Conservation (phyloP, 2,113 vertebrate genomes). For the Chamaetylas fuelleborni region DNA sequence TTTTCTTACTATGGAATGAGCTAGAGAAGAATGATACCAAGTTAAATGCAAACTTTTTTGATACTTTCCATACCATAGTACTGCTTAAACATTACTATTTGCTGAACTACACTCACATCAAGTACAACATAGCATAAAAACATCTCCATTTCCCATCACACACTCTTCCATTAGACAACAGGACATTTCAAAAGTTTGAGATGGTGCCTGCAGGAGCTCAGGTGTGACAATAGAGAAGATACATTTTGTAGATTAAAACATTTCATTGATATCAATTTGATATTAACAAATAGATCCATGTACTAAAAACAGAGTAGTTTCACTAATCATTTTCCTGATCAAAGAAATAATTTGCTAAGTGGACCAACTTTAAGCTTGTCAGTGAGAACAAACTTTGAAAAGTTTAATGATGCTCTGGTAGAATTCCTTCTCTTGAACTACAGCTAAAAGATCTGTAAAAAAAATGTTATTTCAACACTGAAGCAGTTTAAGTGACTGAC, state of each 20-base stretch:
- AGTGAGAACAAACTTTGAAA: slow-evolving; percentile 68
- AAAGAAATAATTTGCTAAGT: slow-evolving; percentile 70
- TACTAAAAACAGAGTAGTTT: slow-evolving; percentile 37
- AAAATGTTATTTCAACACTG: slow-evolving; percentile 69
- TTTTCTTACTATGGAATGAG: neutral
- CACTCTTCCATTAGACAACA: slow-evolving; percentile 18
- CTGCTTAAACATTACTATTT: neutral
- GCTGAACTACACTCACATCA: neutral
- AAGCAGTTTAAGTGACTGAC: slow-evolving; percentile 74
- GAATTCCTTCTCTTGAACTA: slow-evolving; percentile 63
- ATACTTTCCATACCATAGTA: neutral
- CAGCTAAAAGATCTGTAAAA: slow-evolving; percentile 71
- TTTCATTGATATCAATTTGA: slow-evolving; percentile 59
- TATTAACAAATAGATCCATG: slow-evolving; percentile 39
- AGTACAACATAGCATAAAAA: slow-evolving; percentile 11
- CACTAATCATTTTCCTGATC: slow-evolving; percentile 65
- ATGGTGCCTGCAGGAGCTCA: neutral
- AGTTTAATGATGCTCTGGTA: slow-evolving; percentile 59
- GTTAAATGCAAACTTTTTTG: neutral
- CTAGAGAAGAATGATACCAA: neutral
- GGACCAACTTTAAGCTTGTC: slow-evolving; percentile 64
- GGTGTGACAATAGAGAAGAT: neutral
- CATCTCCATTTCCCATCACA: neutral
- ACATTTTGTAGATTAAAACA: slow-evolving; percentile 57
- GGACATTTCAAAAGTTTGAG: neutral